phyloP scores from a whole-genome alignment of 2,113 vertebrate species.

The Oryzias javanicus region DNA sequence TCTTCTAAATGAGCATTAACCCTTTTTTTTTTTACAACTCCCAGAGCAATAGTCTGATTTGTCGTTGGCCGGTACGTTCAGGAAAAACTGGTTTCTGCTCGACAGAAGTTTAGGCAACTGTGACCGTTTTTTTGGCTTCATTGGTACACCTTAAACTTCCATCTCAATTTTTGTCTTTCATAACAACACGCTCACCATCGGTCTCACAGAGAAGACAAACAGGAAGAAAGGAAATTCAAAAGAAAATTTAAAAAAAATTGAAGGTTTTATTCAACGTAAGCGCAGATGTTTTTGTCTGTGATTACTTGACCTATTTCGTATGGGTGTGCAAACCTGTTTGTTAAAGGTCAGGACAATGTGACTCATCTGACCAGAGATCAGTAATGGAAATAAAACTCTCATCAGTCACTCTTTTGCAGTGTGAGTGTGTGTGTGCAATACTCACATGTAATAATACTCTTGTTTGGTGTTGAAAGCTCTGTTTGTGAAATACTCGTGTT shows the following conservation, averaged over 20 bases:
- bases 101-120: too few relatives aligned
- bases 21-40: too few relatives aligned
- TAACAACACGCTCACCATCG: constrained; percentile 7
- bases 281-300: constrained; percentile 41
- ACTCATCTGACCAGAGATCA: constrained; percentile 64
- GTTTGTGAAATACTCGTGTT: constrained; percentile 55
- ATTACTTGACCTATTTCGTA: constrained; percentile 55
- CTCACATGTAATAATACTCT: constrained; percentile 77
- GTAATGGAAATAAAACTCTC: constrained; percentile 67
- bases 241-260: constrained; percentile 20
- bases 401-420: constrained; percentile 15
- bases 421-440: constrained; percentile 27
- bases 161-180: background rate
- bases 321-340: constrained; percentile 53
- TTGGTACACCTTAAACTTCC: too few relatives aligned
- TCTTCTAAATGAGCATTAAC: too few relatives aligned
- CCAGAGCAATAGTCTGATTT: too few relatives aligned
- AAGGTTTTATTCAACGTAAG: constrained; percentile 11
- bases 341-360: constrained; percentile 69
- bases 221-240: constrained; percentile 1
- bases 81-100: too few relatives aligned
- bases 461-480: constrained; percentile 52
- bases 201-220: background rate
- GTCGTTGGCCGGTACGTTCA: too few relatives aligned
- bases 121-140: too few relatives aligned